Evolutionary conservation across 2,888 invertebrate species (phyloP).

Genomic region (Malachius bipustulatus): DNA sequence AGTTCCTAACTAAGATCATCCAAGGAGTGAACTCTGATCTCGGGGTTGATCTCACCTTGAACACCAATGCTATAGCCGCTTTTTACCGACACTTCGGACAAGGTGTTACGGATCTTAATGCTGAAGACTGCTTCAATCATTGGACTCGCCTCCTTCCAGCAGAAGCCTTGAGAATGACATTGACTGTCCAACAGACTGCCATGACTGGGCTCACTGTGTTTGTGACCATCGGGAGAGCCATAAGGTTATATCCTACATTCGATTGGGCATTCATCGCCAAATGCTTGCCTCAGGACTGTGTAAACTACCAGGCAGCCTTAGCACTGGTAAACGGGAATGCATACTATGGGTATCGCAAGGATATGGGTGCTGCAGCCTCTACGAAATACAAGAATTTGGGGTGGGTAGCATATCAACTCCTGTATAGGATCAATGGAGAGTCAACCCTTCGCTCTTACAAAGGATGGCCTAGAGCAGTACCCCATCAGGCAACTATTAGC

Average conservation of each 20-base stretch:
- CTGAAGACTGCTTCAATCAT: not conserved
- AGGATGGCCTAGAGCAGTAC: not conserved
- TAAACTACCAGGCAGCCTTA: not conserved
- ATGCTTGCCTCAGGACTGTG: not conserved
- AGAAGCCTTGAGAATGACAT: not conserved
- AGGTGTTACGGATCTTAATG: not conserved
- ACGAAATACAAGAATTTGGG: not conserved
- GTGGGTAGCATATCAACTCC: not conserved
- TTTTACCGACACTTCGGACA: no score
- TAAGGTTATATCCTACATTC: not conserved
- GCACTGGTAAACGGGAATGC: conserved; percentile 1
- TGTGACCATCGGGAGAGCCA: not conserved
- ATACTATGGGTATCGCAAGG: not conserved
- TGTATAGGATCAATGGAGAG: not conserved
- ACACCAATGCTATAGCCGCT: no score
- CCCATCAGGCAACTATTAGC: conserved; percentile 1
- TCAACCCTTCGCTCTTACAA: not conserved
- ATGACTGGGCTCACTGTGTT: not conserved
- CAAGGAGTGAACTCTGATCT: no score
- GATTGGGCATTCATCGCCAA: not conserved
- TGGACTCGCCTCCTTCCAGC: not conserved
- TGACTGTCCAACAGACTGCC: not conserved
- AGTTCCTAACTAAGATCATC: no score
- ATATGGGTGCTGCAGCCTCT: not conserved
- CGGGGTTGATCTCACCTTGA: no score